Base-by-base conservation (phyloP, 2,113 vertebrate species). In the Oryzias woworae region DNA sequence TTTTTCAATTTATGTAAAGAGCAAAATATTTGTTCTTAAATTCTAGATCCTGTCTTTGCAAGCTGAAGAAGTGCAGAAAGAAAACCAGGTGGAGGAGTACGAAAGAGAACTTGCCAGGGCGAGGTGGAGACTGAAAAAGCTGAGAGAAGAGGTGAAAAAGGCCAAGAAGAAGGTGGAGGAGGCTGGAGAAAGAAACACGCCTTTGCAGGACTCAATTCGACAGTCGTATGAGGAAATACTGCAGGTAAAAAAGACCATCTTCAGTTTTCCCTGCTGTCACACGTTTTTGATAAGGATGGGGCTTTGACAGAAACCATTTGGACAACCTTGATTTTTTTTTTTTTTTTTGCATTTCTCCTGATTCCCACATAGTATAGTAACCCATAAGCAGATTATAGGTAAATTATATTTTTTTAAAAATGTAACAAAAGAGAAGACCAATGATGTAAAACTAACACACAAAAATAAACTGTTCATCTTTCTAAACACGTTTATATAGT, bases 51-150 rank as follows among this genome's bases (percentile, higher is more conserved):
- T 95, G 42, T 92, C 94, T 51, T 85, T 98, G 62, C 95, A 96
- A 84, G 90, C 91, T 17, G 94, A 98, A 85, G 93, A 96, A 86
- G 91, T 89, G 31, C 93, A 88, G 57, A 93, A 94, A 73, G 95
- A 97, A 74, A 93, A 91, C 22, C 94, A 94, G 78, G 94, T 97
- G 71, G 95, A 92, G 50, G 92, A 91, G 0, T 98, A 95, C 1
- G 95, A 98, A 54, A 83, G 92, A 75, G 96, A 98, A 66, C 91
- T 98, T 60, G 91, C 80, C 53, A 93, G 92, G 86, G 96, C 94
- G 45, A 89, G 92, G 36, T 94, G 95, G 87, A 95, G 95, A 42
- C 90, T 98, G 59, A 93, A 70, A 75, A 92, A 84, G 67, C 86
- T 98, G 46, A 93, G 94, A 77, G 93, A 95, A 77, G 95, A 98